Base-by-base conservation (phyloP, 1,140 invertebrate species). In the Asbolus verrucosus region DNA sequence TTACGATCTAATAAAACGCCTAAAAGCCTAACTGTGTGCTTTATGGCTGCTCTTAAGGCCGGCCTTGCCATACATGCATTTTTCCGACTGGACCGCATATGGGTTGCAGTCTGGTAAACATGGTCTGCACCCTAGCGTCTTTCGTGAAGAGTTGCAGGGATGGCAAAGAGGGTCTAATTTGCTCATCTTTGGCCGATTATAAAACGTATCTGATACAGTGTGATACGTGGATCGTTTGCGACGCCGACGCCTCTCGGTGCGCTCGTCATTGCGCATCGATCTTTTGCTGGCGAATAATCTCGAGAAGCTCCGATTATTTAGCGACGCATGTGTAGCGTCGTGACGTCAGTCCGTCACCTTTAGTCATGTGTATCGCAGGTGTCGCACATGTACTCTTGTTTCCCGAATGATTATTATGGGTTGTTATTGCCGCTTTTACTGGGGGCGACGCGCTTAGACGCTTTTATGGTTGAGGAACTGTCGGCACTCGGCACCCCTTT, bases 301-400 rank as follows among this genome's bases (percentile, higher is more conserved):
- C 59, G 65, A 63, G 43, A 62, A 18, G 19, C 19, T 46, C 59
- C 70, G 60, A 65, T 43, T 67, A 50, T 33, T 18, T 67, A 65
- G 30, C 31, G 59, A 70, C 59, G 30, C 68, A 43, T 38, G 39
- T 67, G 19, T 67, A 59, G 15, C 62, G 33, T 43, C 62, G 69
- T 73, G 72, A 71, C 69, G 72, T 73, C 71, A 71, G 71, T 65
- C 54, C 59, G 41, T 72, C 62, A 62, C 71, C 62, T 72, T 63
- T 63, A 39, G 60, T 41, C 61, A 63, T 63, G 61, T 63, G 36
- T 63, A 33, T 54, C 19, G 65, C 46, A 33, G 46, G 39, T 66
- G 63, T 31, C 41, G 16, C 19, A 19, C 24, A 67, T 46, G 41
- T 18, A 46, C 41, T 38, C 33, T 38, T 38, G n/a, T 38, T 38